Evolutionary conservation across 2,113 vertebrate species (phyloP).

Genomic region (Gallinago paraguaiae): DNA sequence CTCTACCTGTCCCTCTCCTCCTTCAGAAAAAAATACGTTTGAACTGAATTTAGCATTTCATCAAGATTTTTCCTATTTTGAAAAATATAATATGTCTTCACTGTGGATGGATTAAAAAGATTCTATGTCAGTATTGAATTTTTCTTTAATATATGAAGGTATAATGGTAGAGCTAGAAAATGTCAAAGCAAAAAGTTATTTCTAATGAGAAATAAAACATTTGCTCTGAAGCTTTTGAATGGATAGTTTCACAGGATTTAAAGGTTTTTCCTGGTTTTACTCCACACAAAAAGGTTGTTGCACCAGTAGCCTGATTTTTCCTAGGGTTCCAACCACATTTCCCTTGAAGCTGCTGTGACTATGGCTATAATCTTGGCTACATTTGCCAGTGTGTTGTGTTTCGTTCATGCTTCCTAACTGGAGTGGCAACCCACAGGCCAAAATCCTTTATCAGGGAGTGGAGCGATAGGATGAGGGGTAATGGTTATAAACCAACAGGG

Average conservation of each 20-base stretch:
- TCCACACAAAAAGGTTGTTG: background rate
- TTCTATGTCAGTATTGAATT: rapidly evolving
- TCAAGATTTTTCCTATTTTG: background rate
- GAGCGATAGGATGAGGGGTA: too few relatives aligned
- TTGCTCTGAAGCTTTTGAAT: background rate
- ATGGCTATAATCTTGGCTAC: rapidly evolving
- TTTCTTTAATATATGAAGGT: background rate
- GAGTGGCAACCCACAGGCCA: background rate
- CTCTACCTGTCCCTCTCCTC: background rate
- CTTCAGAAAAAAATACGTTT: background rate
- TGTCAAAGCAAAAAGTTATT: background rate
- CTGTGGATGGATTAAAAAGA: background rate
- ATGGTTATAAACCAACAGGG: too few relatives aligned
- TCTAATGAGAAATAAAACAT: background rate
- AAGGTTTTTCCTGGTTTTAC: background rate
- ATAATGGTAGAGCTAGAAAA: background rate
- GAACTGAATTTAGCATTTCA: background rate
- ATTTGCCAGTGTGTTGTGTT: background rate
- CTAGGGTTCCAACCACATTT: background rate
- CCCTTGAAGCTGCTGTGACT: background rate
- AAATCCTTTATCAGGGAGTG: background rate
- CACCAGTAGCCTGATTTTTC: background rate
- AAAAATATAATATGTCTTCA: background rate
- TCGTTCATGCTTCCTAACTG: background rate
- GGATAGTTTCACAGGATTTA: background rate